These are phyloP conservation scores for Gymnocypris eckloni DNA, from an alignment of 2,797 vertebrate genomes.

Conservation along the genomic window DNA sequence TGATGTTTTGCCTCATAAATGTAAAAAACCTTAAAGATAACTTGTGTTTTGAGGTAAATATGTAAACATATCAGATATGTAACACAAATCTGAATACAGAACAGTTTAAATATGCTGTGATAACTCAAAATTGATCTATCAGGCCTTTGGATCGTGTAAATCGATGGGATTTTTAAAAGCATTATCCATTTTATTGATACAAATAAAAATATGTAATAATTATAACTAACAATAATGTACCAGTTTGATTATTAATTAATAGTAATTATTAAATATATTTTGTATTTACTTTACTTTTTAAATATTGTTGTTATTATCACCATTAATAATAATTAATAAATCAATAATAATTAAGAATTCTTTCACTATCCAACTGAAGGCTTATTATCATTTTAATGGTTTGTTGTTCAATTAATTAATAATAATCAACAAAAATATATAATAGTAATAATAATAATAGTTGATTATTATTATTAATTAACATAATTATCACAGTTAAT, in stretches of 20 bases:
- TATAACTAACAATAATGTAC: not conserved
- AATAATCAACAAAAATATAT: not conserved
- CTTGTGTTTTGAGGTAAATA: not conserved
- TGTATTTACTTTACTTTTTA: not conserved
- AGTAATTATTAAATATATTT: not conserved
- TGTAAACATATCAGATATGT: not conserved
- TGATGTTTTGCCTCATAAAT: not conserved
- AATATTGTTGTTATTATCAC: not conserved
- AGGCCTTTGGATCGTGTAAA: not conserved
- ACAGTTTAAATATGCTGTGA: not conserved
- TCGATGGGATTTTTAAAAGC: not conserved
- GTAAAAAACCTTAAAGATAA: not conserved
- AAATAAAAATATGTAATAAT: not conserved
- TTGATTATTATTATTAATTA: not conserved
- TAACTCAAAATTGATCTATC: not conserved
- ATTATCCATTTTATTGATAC: not conserved
- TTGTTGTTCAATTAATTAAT: not conserved
- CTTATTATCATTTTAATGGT: not conserved
- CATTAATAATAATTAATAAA: not conserved
- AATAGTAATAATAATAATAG: not conserved
- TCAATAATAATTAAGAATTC: not conserved
- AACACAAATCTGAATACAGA: not conserved
- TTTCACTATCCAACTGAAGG: not conserved
- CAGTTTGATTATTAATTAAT: not conserved
- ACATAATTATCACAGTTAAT: not conserved